Evolutionary conservation across 2,888 invertebrate genomes (phyloP).

Genomic region (Andrena camellia): DNA sequence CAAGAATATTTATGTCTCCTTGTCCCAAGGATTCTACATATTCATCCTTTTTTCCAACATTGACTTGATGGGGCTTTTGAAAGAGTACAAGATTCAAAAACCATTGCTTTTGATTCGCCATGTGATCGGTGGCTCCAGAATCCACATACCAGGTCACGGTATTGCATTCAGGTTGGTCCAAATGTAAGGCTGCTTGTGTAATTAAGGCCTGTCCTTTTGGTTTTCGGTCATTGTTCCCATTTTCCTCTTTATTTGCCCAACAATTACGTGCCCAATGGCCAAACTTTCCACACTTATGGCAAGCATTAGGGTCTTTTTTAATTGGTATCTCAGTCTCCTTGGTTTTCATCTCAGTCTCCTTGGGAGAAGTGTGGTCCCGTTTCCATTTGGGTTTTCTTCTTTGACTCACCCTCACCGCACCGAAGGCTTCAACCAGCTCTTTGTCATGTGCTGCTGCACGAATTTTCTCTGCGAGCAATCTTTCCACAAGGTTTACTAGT

Average conservation of each 20-base stretch:
- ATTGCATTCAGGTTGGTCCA: conserved; percentile 35
- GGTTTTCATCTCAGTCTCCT: too few species aligned
- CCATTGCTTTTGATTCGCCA: conserved; percentile 53
- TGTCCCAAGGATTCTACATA: conserved; percentile 43
- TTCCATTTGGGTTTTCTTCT: conserved; percentile 13
- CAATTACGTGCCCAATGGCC: conserved; percentile 64
- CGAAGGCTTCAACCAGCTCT: conserved; percentile 18
- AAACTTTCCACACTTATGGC: conserved; percentile 55
- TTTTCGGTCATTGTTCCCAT: background rate
- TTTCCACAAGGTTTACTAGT: conserved; percentile 42
- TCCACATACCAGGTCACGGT: conserved; percentile 21
- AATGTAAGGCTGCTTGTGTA: conserved; percentile 24
- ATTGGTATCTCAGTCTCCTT: background rate
- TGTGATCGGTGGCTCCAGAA: conserved; percentile 64
- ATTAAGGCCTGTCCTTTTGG: conserved; percentile 51
- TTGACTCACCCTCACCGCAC: background rate
- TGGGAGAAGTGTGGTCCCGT: background rate
- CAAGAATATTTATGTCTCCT: conserved; percentile 57
- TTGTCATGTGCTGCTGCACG: conserved; percentile 11
- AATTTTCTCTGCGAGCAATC: conserved; percentile 50
- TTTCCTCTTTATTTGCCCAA: conserved; percentile 15
- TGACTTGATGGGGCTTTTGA: conserved; percentile 2
- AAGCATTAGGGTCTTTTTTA: conserved; percentile 41
- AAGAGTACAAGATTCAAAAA: conserved; percentile 44
- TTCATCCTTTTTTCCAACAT: conserved; percentile 54